Conservation (phyloP, 1,140 invertebrate genomes). For the Platorchestia sp. region DNA sequence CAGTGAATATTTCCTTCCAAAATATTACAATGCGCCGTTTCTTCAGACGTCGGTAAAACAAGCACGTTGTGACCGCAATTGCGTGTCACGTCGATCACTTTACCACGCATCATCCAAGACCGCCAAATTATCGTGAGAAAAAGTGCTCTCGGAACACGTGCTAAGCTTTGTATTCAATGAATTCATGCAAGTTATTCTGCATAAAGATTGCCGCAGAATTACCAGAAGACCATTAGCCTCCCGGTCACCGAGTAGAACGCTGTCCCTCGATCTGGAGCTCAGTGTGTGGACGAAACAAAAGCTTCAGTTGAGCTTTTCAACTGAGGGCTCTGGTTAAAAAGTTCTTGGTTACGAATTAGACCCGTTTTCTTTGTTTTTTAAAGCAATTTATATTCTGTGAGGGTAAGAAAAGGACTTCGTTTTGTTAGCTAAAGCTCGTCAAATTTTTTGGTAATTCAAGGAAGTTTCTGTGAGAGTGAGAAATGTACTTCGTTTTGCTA, state of each 20-base stretch:
- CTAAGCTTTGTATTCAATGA: conserved; percentile 1
- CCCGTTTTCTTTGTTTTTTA: too few relatives aligned
- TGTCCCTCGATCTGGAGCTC: not conserved
- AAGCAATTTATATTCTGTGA: too few relatives aligned
- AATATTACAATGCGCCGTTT: not conserved
- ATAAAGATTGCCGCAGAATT: conserved; percentile 31
- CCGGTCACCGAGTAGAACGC: not conserved
- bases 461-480: too few relatives aligned
- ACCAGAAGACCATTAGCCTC: not conserved
- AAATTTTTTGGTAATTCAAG: too few relatives aligned
- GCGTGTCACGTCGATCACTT: conserved; percentile 3
- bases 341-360: too few relatives aligned
- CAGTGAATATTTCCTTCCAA: not conserved
- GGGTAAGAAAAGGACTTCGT: too few relatives aligned
- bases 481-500: too few relatives aligned
- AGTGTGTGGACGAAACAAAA: not conserved
- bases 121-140: conserved; percentile 51
- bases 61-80: not conserved
- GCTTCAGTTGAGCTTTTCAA: not conserved
- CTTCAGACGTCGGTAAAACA: not conserved
- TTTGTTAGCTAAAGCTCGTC: too few relatives aligned
- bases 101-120: not conserved
- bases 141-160: not conserved
- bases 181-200: conserved; percentile 43
- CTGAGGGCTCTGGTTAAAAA: not conserved